A percentile compares a stretch with the other conserved stretches of the same genome.
Conservation (phyloP, 2,113 vertebrate genomes). For the Saguinus imperator region DNA sequence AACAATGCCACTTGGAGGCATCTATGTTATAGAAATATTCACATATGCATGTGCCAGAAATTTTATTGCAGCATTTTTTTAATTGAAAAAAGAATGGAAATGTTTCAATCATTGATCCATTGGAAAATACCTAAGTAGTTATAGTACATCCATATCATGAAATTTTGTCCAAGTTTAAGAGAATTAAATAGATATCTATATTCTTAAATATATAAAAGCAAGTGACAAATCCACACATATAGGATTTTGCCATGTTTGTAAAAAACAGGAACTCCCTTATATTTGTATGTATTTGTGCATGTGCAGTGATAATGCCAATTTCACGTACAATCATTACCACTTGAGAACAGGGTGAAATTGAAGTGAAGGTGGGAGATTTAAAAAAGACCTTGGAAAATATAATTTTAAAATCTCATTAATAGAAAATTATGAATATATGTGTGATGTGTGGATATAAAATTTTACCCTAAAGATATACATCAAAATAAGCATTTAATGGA, state of each 20-base stretch:
- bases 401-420: not conserved
- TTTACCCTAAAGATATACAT: not conserved
- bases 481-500: conserved; percentile 15
- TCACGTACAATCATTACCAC: not conserved
- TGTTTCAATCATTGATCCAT: not conserved
- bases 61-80: not conserved
- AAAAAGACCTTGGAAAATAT: not conserved
- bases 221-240: not conserved
- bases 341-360: not conserved
- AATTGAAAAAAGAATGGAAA: not conserved
- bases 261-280: not conserved
- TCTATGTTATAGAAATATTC: not conserved
- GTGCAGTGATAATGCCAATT: not conserved
- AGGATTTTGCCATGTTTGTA: not conserved
- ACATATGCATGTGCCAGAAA: not conserved
- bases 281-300: not conserved
- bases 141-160: not conserved
- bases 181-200: not conserved
- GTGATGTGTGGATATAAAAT: not conserved
- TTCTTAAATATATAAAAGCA: not conserved
- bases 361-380: not conserved
- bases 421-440: not conserved
- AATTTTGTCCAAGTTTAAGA: not conserved
- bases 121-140: not conserved
- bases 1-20: not conserved